Percentiles rank a stretch among this genome's conserved stretches.
Conservation (phyloP, 2,113 vertebrate genomes). For the Cacatua alba region DNA sequence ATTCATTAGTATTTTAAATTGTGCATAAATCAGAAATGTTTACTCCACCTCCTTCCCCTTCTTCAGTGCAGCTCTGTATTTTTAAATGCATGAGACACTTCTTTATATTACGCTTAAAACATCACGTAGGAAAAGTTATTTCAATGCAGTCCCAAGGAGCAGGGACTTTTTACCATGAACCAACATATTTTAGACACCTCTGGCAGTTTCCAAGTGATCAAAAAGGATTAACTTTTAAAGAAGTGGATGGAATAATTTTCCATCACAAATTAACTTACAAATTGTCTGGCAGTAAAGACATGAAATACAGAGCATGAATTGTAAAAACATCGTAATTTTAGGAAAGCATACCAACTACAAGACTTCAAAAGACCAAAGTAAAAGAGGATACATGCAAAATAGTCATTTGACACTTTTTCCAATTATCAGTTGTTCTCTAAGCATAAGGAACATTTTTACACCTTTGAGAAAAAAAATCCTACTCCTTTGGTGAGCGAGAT, state of each 20-base stretch:
- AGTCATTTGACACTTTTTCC: background rate
- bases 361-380: background rate
- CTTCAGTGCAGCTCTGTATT: background rate
- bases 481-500: background rate
- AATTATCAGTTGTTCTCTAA: background rate
- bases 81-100: background rate
- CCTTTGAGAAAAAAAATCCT: background rate
- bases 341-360: background rate
- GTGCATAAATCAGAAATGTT: background rate
- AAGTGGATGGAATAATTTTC: background rate
- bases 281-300: background rate
- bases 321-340: rapidly evolving
- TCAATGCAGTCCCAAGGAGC: background rate
- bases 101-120: background rate
- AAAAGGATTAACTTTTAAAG: background rate
- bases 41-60: background rate
- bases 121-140: background rate
- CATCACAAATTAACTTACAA: background rate
- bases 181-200: background rate
- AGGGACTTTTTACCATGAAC: background rate
- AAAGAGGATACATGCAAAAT: background rate
- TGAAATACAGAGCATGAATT: background rate
- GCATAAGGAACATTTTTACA: background rate
- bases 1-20: background rate
- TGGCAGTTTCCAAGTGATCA: background rate